Evolutionary conservation across 2,888 invertebrate species (phyloP), one percentile per base, ranked within the genome.

Genomic region (Desoria tigrina): DNA sequence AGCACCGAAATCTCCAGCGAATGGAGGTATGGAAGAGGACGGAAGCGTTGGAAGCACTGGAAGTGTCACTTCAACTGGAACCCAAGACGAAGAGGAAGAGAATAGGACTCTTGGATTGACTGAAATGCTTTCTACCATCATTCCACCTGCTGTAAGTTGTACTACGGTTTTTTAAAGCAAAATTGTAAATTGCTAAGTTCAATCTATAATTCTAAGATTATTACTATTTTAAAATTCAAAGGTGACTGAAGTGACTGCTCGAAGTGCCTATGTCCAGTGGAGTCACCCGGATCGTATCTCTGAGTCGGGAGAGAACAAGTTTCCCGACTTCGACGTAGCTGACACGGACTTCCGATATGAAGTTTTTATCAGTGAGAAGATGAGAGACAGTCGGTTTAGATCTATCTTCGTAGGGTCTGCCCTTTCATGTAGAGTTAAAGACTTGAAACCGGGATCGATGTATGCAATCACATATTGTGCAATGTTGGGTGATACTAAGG

Each of bases 221-320:
- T 39, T 39, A 11, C 16, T 11, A 39, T 39, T 39, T 39, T 39
- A 39, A 39, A 39, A 39, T 58, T 51, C 2, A 56, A 60, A 91
- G 90, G 89, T 92, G 74, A 87, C 88, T 77, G 90, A 92, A 78
- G 85, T 93, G 77, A 90, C 87, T 77, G 87, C 92, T 67, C 86
- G 90, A 74, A 90, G 90, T 82, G 93, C 92, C 78, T 86, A 92
- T 80, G 86, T 93, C 77, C 87, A 90, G 78, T 90, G 93, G 90
- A 87, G 87, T 77, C 86, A 89, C 42, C 88, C 88, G 37, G 79
- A 80, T 60, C 79, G 82, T 67, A 79, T 81, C 69, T 81, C 83
- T 42, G 83, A 84, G 74, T 80, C 81, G 65, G 79, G 81, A 55
- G 83, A 83, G 74, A 82, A 82, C 74, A 83, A 83, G 64, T 78